Evolutionary conservation across 2,797 vertebrate genomes (phyloP).

Genomic region (Aldrovandia affinis): DNA sequence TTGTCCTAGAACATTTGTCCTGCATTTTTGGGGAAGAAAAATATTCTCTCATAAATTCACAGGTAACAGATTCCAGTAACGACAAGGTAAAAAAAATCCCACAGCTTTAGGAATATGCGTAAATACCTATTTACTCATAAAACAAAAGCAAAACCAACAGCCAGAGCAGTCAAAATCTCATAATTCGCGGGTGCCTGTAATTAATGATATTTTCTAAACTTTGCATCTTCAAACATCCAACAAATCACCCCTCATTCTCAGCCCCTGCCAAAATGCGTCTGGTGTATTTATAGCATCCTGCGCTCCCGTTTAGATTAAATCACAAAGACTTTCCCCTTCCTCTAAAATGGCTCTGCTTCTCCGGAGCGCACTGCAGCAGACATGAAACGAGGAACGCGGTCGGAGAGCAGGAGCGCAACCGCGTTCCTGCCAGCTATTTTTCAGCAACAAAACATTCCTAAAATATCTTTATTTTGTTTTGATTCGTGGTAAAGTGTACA

Average conservation of each 20-base stretch:
- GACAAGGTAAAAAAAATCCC: conserved; percentile 61
- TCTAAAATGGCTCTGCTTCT: conserved; percentile 65
- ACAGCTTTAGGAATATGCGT: conserved; percentile 59
- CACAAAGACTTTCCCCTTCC: conserved; percentile 67
- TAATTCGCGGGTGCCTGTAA: conserved; percentile 71
- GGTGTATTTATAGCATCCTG: conserved; percentile 75
- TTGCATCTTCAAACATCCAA: conserved; percentile 38
- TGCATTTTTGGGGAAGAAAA: conserved; percentile 29
- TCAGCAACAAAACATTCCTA: conserved; percentile 76
- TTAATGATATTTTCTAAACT: conserved; percentile 51
- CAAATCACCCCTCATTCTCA: conserved; percentile 67
- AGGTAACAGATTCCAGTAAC: conserved; percentile 68
- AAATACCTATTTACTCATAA: conserved; percentile 41
- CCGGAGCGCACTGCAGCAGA: conserved; percentile 68
- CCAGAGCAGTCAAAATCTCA: conserved; percentile 65
- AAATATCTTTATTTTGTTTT: conserved; percentile 85
- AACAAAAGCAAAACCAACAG: conserved; percentile 54
- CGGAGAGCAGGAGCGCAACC: conserved; percentile 66
- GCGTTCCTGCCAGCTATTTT: conserved; percentile 78
- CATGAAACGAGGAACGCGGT: conserved; percentile 71
- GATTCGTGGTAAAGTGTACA: conserved; percentile 76
- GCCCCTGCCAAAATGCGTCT: conserved; percentile 69
- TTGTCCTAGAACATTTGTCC: conserved; percentile 24
- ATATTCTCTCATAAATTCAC: conserved; percentile 61
- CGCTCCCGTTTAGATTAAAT: conserved; percentile 71